Conservation (phyloP, 2,113 vertebrate species). For the Entomyzon cyanotis region DNA sequence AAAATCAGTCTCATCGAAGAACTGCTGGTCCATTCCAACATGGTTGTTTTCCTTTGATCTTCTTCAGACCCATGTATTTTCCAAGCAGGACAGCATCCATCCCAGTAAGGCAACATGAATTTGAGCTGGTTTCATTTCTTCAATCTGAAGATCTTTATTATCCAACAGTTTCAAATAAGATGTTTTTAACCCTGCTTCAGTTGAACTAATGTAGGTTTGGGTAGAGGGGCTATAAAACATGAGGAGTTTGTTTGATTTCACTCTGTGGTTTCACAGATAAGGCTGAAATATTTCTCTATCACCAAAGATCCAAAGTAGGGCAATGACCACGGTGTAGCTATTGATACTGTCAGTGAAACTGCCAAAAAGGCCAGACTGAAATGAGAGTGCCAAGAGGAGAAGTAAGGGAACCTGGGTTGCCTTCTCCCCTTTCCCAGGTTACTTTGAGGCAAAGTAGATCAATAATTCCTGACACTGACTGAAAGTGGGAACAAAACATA, state of each 20-base stretch:
- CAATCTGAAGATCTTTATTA: background rate
- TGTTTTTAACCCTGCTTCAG: constrained; percentile 7
- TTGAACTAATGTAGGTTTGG: background rate
- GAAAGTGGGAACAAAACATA: constrained; percentile 67
- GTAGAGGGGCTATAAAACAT: background rate
- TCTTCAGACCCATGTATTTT: background rate
- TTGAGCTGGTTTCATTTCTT: background rate
- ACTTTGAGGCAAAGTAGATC: constrained; percentile 62
- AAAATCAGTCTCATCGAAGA: background rate
- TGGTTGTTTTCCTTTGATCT: constrained; percentile 30
- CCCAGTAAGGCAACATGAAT: background rate
- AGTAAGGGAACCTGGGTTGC: background rate
- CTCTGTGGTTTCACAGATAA: background rate
- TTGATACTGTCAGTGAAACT: background rate
- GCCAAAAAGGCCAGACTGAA: background rate
- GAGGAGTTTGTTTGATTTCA: background rate
- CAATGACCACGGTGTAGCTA: background rate
- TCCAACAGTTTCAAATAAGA: background rate
- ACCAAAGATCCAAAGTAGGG: background rate
- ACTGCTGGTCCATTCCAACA: background rate
- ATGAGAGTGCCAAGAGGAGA: background rate
- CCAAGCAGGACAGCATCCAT: background rate
- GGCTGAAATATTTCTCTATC: background rate
- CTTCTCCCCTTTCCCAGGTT: constrained; percentile 56
- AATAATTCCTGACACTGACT: constrained; percentile 69